These are phyloP conservation scores for Amphiprion ocellaris DNA, from an alignment of 2,113 vertebrate species.

Conservation along the genomic window DNA sequence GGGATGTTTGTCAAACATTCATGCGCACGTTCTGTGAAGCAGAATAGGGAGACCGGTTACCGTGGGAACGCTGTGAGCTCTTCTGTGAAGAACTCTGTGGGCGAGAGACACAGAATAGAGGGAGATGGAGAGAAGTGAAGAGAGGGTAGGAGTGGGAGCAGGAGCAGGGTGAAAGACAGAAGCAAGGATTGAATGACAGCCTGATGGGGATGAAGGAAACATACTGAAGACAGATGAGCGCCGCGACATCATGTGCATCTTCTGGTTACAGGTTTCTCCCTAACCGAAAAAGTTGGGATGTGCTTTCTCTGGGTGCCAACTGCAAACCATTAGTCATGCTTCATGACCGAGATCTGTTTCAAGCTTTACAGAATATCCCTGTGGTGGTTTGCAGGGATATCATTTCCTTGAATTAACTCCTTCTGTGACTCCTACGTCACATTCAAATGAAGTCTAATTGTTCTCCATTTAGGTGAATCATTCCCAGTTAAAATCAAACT, in stretches of 20 bases:
- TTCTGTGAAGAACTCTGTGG: slow-evolving; percentile 82
- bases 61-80: slow-evolving; percentile 83
- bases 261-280: background rate
- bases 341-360: slow-evolving; percentile 21
- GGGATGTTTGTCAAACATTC: slow-evolving; percentile 72
- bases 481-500: slow-evolving; percentile 16
- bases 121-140: slow-evolving; percentile 63
- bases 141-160: slow-evolving; percentile 71
- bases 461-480: slow-evolving; percentile 42
- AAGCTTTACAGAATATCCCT: slow-evolving; percentile 30
- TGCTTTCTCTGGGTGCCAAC: background rate
- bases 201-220: slow-evolving; percentile 35
- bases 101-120: slow-evolving; percentile 79
- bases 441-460: slow-evolving; percentile 52
- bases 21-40: slow-evolving; percentile 44
- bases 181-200: slow-evolving; percentile 62
- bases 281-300: slow-evolving; percentile 25
- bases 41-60: slow-evolving; percentile 79
- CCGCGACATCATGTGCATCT: background rate
- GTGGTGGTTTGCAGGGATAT: slow-evolving; percentile 27
- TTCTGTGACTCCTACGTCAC: slow-evolving; percentile 41
- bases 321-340: slow-evolving; percentile 2
- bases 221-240: slow-evolving; percentile 29
- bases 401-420: slow-evolving; percentile 40
- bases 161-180: slow-evolving; percentile 72